These are phyloP conservation scores for Parasteatoda lunata DNA, from an alignment of 2,888 invertebrate species.

Conservation along the genomic window DNA sequence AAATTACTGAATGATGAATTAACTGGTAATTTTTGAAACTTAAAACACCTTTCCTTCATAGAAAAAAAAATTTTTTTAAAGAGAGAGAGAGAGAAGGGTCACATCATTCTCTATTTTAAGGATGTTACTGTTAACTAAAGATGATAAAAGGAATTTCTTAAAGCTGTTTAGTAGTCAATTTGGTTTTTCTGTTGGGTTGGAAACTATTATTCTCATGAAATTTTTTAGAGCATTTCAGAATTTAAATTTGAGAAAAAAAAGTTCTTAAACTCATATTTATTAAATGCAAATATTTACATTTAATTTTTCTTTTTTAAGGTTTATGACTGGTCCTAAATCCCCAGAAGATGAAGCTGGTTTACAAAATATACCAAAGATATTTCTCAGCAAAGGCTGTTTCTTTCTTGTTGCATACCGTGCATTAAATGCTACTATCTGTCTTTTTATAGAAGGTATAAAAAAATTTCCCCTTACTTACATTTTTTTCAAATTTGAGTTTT, in stretches of 20 bases:
- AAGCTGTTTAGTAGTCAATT: no score
- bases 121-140: no score
- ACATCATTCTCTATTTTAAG: no score
- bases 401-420: conserved; percentile 89
- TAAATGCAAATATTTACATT: not conserved
- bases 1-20: no score
- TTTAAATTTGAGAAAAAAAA: not conserved
- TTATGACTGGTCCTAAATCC: conserved; percentile 82
- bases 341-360: conserved; percentile 77
- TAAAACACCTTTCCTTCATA: no score
- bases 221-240: not conserved
- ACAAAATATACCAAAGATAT: conserved; percentile 82
- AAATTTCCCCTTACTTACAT: not conserved
- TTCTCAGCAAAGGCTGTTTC: conserved; percentile 80
- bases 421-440: conserved; percentile 88
- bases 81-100: no score
- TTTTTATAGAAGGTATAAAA: conserved; percentile 85
- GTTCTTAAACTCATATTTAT: not conserved
- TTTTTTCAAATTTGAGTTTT: no score
- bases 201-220: no score
- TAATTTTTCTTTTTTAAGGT: conserved; percentile 74
- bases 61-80: no score
- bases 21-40: no score
- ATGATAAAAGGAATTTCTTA: no score
- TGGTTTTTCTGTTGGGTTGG: no score